These are phyloP conservation scores for Brachionus rotundiformis DNA, from an alignment of 1,140 invertebrate genomes.

Conservation along the genomic window DNA sequence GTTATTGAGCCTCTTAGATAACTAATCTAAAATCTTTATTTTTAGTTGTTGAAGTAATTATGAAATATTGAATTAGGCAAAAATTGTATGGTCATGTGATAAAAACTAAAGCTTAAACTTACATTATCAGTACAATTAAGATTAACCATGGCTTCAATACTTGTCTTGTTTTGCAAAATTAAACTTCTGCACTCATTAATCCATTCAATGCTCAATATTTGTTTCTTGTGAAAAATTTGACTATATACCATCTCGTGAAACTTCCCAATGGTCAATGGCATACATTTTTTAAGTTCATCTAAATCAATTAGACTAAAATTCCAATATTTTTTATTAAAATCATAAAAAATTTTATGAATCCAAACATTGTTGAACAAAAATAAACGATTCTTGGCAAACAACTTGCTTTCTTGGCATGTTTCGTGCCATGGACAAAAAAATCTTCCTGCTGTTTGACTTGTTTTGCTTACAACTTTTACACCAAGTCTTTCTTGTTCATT, in stretches of 20 bases:
- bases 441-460: constrained; percentile 66
- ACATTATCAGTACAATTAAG: neutral
- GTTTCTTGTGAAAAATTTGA: neutral
- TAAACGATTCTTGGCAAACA: constrained; percentile 70
- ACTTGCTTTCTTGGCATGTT: constrained; percentile 67
- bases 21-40: too few relatives aligned
- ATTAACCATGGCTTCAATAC: neutral
- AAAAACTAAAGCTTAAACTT: too few relatives aligned
- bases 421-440: constrained; percentile 79
- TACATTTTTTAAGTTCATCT: neutral
- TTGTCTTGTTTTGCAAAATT: neutral
- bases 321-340: constrained; percentile 20
- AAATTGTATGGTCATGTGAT: too few relatives aligned
- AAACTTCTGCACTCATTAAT: neutral
- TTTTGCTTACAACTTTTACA: constrained; percentile 68
- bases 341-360: constrained; percentile 19
- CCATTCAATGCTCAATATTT: neutral
- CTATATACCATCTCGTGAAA: neutral
- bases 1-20: too few relatives aligned
- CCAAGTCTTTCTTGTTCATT: constrained; percentile 69
- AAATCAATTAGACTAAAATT: constrained; percentile 20
- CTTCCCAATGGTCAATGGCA: neutral
- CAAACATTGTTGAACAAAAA: constrained; percentile 67
- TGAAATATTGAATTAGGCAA: too few relatives aligned
- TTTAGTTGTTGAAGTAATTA: too few relatives aligned